Evolutionary conservation across 2,797 vertebrate species (phyloP), one percentile per base, ranked within the genome.

Genomic region (Gobio occitaniae): DNA sequence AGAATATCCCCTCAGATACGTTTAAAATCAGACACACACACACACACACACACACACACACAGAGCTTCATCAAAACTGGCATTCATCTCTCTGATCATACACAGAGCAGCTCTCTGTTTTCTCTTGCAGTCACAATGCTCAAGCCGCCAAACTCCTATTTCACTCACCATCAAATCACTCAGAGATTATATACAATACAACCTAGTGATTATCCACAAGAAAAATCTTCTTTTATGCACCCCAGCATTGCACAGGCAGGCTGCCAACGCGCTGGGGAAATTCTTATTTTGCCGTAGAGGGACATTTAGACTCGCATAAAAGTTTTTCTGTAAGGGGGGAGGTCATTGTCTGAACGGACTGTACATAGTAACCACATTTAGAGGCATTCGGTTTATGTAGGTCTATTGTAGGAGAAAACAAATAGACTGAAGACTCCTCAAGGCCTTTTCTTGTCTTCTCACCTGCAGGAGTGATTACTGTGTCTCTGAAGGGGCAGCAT

Each of bases 281-380:
- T 86, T 88, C 86, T 80, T 82, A 44, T 86, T 87, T 83, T 77
- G 75, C 47, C 32, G 47, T 66, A 17, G 86, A 76, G 61, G 86
- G 87, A 86, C 79, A 87, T 85, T 89, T 86, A 89, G 77, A 87
- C 83, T 74, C 54, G 11, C 61, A 84, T 84, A 59, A 88, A 87
- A 86, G 81, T 54, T 69, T 72, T 83, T 80, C 61, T 74, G 70
- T 82, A 36, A 72, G 86, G 59, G 86, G 59, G 56, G 82, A 80
- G 65, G 79, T 76, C 79, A 86, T 88, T 83, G 85, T 88, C 36
- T 86, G 19, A 71, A 47, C 4, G 50, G 82, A 81, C 38, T 80
- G 75, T 79, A 68, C 32, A 63, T 80, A 79, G 66, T 68, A 89
- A 86, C 84, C 70, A n/a, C 70, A 77, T 79, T 63, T n/a, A 7